phyloP scores from a whole-genome alignment of 2,797 vertebrate species.

The Sphenopsis melanotis region DNA sequence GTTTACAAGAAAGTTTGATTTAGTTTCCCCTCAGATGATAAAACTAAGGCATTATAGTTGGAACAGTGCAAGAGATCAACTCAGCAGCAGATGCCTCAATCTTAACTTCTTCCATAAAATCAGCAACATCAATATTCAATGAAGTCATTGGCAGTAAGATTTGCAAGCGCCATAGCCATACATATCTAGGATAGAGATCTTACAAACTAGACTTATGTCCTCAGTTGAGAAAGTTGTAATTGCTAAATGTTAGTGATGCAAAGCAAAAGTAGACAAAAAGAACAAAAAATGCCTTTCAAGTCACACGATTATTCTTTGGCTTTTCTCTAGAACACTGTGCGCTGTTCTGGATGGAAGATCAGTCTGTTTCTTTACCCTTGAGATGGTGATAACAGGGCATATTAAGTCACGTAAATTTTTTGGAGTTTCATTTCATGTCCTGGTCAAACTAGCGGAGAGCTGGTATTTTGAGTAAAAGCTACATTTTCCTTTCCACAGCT shows the following conservation, averaged over 20 bases:
- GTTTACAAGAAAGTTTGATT: neutral
- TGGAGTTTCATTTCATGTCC: neutral
- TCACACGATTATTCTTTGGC: neutral
- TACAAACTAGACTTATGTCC: neutral
- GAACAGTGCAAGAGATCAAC: neutral
- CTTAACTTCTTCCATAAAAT: neutral
- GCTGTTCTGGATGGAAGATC: neutral
- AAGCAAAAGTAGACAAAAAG: neutral
- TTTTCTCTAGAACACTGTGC: neutral
- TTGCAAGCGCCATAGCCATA: neutral
- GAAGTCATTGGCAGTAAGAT: neutral
- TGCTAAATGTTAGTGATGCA: neutral
- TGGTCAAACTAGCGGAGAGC: neutral
- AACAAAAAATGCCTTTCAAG: neutral
- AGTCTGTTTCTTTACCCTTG: neutral
- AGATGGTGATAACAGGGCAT: neutral
- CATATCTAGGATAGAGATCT: neutral
- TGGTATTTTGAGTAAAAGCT: neutral
- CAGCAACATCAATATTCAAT: neutral
- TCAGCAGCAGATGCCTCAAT: neutral
- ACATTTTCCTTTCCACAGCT: neutral
- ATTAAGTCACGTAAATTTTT: neutral
- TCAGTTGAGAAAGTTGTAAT: neutral
- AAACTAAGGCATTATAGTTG: neutral
- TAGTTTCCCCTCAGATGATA: neutral